phyloP scores from a whole-genome alignment of 2,888 invertebrate species.

The Drosophila meridiana region DNA sequence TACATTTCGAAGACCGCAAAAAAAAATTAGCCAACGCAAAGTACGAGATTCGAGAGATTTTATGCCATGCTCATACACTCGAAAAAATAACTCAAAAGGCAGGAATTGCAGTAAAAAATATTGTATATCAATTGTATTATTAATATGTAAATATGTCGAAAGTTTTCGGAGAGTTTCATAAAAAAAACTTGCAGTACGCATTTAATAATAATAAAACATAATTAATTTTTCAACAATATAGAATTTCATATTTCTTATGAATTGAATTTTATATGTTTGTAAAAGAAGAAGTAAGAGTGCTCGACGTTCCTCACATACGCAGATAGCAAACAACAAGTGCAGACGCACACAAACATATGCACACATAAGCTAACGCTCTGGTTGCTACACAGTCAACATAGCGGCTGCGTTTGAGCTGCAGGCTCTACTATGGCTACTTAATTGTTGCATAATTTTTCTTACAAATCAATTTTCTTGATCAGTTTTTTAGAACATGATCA shows the following conservation, averaged over 20 bases:
- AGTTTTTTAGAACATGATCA: too few relatives aligned
- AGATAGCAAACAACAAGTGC: neutral
- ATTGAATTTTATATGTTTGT: neutral
- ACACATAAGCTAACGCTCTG: neutral
- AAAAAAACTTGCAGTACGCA: neutral
- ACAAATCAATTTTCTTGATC: too few relatives aligned
- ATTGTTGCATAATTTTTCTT: neutral
- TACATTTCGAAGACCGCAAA: constrained; percentile 44
- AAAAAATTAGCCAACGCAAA: constrained; percentile 18
- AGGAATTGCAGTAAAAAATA: too few relatives aligned
- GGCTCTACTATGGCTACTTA: neutral
- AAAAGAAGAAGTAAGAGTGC: neutral
- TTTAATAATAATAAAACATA: neutral
- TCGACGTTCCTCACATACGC: neutral
- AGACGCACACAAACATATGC: neutral
- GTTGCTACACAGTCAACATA: too few relatives aligned
- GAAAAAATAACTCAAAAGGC: neutral
- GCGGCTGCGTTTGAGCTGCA: too few relatives aligned
- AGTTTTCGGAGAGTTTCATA: neutral
- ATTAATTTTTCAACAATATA: neutral
- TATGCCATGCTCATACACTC: neutral
- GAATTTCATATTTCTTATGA: neutral
- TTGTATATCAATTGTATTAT: neutral
- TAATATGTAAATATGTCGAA: neutral
- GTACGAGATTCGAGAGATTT: constrained; percentile 13